Base-by-base conservation (phyloP, 2,113 vertebrate species). In the Protobothrops mucrosquamatus region DNA sequence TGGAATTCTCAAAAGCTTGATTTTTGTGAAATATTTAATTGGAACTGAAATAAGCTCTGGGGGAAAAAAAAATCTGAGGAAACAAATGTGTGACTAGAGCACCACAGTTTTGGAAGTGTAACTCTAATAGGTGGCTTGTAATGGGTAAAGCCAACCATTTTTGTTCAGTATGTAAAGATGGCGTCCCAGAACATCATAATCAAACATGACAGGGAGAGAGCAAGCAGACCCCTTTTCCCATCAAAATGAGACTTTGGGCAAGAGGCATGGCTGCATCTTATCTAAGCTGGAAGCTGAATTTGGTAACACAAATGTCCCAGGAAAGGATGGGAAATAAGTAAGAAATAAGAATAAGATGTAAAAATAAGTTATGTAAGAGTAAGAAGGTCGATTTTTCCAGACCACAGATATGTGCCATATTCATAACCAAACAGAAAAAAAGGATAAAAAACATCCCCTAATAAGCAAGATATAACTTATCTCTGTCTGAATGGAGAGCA, bases 161-260 rank as follows among this genome's bases (percentile, higher is more conserved):
- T 10, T 56, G 69, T 54, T 4, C 15, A n/a, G 54, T 6, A 51
- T 6, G 52, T 22, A 64, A 87, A 52, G 46, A 20, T 20, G 48
- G 46, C 22, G 10, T 57, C 34, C 48, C 0, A 4, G 57, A 54
- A 46, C 87, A 34, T 23, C 8, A 34, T 51, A 22, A 11, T 4
- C 64, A 81, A 55, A 10, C 91, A 22, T 0, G 12, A 94, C 46
- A 39, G 5, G 2, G n/a, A 5, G 18, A 24, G 20, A 55, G 46
- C 23, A 87, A 90, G 91, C 1, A 0, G 90, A n/a, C 26, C 61
- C 18, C 2, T 91, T 90, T 91, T 94, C 48, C 93, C 92, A 39
- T 0, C 43, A 0, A 69, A 26, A 93, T 26, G 1, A 56, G 55
- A 8, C 56, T 4, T 0, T 39, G 15, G 6, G 9, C 0, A 2